Base-by-base conservation (phyloP, 1,140 invertebrate species). In the Euglossa dilemma region DNA sequence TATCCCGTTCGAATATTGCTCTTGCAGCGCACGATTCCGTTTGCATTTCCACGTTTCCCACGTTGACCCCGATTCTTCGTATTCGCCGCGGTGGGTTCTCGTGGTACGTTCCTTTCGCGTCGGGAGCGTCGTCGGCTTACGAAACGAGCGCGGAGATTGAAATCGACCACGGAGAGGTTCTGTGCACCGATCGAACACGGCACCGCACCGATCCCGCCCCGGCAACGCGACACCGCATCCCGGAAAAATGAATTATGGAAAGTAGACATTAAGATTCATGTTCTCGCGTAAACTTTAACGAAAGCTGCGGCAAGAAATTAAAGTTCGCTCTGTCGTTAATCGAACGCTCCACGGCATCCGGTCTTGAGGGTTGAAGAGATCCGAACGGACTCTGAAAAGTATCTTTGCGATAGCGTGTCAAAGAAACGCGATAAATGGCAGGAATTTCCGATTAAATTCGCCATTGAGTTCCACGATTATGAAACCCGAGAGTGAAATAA, bases 221-320 rank as follows among this genome's bases (percentile, higher is more conserved):
- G 6, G 23, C 1, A 43, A 20, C 25, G 20, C 43, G 23, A 6
- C 23, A 28, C 12, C 2, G 18, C 47, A 47, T 16, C 74, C n/a
- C 12, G 20, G 59, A 67, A 50, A 69, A 56, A 79, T 79, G 64
- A 69, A 83, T 82, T 71, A 83, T 64, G 56, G 50, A 71, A 85
- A 57, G 20, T 7, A 69, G 71, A 63, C 57, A 52, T 73, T 80
- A 80, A 73, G 69, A 80, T 73, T 80, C 57, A 64, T 50, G 78
- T 45, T 66, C 16, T 14, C 28, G 16, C 11, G 25, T 2, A 43
- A 25, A 83, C 47, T 83, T 70, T 69, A 50, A 83, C 36, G 25
- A 28, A 45, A 9, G 14, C 11, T 16, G n/a, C 36, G 7, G 20
- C 20, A 61, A 18, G 11, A 14, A 50, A 71, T 80, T 52, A 59